Percentiles rank a stretch among this genome's conserved stretches.
These are phyloP conservation scores for Brachionus sp. DNA, from an alignment of 1,140 invertebrate species.

Conservation along the genomic window DNA sequence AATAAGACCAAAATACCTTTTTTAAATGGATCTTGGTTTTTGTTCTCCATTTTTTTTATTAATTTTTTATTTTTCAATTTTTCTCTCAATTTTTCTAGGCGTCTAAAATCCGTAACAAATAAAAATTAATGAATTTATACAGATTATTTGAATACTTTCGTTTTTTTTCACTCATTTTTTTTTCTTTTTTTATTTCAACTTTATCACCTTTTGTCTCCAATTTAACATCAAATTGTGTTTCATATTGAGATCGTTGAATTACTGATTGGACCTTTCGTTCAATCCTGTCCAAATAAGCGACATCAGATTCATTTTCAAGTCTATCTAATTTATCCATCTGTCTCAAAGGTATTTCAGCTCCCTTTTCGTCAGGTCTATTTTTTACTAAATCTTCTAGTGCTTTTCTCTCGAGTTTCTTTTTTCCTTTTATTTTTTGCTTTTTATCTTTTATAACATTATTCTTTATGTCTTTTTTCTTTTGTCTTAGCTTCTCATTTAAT, in stretches of 20 bases:
- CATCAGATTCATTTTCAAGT: slow-evolving; percentile 14
- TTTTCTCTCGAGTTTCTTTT: neutral
- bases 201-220: slow-evolving; percentile 17
- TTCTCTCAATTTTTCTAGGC: neutral
- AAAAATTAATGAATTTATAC: neutral
- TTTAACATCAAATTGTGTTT: slow-evolving; percentile 44
- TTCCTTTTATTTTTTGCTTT: slow-evolving; percentile 1
- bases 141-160: neutral
- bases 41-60: slow-evolving; percentile 14
- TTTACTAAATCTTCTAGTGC: neutral
- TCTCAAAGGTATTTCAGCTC: slow-evolving; percentile 1
- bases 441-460: neutral
- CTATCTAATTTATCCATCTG: neutral
- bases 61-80: slow-evolving; percentile 42
- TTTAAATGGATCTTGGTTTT: slow-evolving; percentile 6
- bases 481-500: neutral
- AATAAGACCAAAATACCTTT: neutral
- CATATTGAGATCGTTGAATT: slow-evolving; percentile 28
- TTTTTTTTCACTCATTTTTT: slow-evolving; percentile 43
- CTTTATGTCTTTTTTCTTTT: neutral
- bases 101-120: neutral
- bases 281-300: neutral
- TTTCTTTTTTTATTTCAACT: slow-evolving; percentile 36
- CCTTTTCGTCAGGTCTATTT: slow-evolving; percentile 17
- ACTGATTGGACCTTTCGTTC: slow-evolving; percentile 6